Conservation (phyloP, 2,888 invertebrate genomes). For the Apantesis nais region DNA sequence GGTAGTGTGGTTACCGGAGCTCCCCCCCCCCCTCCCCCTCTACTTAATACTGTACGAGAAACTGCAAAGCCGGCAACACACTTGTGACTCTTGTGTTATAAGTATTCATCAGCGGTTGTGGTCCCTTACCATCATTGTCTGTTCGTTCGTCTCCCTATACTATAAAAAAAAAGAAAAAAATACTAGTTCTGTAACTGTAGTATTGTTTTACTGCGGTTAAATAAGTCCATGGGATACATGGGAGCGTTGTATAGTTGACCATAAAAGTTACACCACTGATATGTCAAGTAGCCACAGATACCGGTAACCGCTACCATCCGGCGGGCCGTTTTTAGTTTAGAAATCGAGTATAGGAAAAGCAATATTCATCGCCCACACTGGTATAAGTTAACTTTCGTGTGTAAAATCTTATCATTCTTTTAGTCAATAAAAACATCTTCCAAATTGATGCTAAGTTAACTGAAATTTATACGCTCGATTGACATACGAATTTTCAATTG, state of each 20-base stretch:
- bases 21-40: no score
- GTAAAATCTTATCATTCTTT: neutral
- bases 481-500: conserved; percentile 26
- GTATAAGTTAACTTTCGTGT: neutral
- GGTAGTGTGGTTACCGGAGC: no score
- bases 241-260: neutral
- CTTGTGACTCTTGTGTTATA: no score
- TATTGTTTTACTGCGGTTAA: neutral
- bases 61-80: no score
- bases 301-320: neutral
- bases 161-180: no score
- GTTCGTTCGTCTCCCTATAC: no score
- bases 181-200: neutral
- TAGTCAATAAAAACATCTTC: conserved; percentile 4
- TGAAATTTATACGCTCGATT: neutral
- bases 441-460: conserved; percentile 13
- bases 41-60: no score
- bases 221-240: neutral
- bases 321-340: neutral
- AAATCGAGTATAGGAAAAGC: neutral
- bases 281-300: neutral
- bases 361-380: neutral
- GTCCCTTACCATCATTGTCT: no score
- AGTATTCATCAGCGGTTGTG: no score
- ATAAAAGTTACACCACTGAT: neutral